These are phyloP conservation scores for Dryomyza anilis DNA, from an alignment of 2,888 invertebrate genomes.

Conservation along the genomic window DNA sequence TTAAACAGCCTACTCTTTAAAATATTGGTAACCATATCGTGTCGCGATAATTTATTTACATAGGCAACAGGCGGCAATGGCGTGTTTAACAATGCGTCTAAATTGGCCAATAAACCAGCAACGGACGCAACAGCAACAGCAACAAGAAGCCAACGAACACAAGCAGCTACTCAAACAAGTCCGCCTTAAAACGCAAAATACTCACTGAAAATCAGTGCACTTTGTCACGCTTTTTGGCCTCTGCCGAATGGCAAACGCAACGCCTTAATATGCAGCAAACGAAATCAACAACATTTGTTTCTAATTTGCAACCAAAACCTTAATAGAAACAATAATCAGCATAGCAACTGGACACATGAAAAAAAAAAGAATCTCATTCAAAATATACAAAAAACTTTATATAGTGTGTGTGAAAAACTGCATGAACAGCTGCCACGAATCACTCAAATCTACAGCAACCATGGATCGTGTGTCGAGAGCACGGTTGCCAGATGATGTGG, in stretches of 20 bases:
- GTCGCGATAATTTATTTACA: slow-evolving; percentile 16
- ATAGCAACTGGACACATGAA: too few relatives aligned
- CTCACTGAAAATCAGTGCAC: not conserved
- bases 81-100: slow-evolving; percentile 17
- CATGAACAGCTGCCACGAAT: not conserved
- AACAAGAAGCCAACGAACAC: not conserved
- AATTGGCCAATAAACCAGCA: slow-evolving; percentile 21
- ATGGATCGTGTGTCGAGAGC: too few relatives aligned
- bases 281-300: slow-evolving; percentile 12
- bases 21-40: not conserved
- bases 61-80: slow-evolving; percentile 21
- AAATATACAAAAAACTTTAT: too few relatives aligned
- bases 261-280: slow-evolving; percentile 14
- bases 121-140: not conserved
- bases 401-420: too few relatives aligned
- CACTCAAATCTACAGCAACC: too few relatives aligned
- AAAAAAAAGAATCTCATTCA: too few relatives aligned
- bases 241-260: not conserved
- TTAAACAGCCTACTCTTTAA: too few relatives aligned
- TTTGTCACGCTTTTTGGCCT: slow-evolving; percentile 8
- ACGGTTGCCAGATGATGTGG: too few relatives aligned
- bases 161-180: not conserved
- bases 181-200: slow-evolving; percentile 4
- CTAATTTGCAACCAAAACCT: slow-evolving; percentile 1
- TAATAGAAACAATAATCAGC: too few relatives aligned